phyloP scores from a whole-genome alignment of 2,113 vertebrate species.

The Solea solea region DNA sequence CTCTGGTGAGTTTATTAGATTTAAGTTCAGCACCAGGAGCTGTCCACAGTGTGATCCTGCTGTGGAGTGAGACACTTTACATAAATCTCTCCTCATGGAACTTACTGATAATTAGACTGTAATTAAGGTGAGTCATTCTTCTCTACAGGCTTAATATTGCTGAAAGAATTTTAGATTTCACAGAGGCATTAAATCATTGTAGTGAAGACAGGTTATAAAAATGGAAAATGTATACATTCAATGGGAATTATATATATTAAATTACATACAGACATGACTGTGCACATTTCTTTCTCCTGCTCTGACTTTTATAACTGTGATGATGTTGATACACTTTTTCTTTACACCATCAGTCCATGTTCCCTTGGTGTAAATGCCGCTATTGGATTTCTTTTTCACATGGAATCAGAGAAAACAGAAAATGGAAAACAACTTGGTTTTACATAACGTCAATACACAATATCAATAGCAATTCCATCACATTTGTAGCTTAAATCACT shows the following conservation, averaged over 20 bases:
- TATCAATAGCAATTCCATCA: no score
- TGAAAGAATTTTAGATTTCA: neutral
- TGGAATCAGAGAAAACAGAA: no score
- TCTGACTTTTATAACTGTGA: no score
- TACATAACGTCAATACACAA: no score
- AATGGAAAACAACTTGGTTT: no score
- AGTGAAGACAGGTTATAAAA: neutral
- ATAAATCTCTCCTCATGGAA: neutral
- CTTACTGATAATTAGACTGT: neutral
- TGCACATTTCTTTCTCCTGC: no score
- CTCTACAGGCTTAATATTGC: neutral
- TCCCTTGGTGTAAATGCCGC: no score
- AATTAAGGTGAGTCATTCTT: neutral
- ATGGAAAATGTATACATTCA: neutral
- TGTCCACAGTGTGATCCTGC: slow-evolving; percentile 11
- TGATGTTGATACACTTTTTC: no score
- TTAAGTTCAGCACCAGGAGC: slow-evolving; percentile 15
- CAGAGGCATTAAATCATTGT: neutral
- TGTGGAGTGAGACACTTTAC: neutral
- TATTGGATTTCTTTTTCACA: no score
- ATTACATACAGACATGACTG: neutral
- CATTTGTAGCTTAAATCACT: no score
- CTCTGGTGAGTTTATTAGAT: neutral
- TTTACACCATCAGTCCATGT: no score
- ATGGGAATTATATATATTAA: neutral